phyloP scores from a whole-genome alignment of 2,113 vertebrate species.

The Uropsilus gracilis region DNA sequence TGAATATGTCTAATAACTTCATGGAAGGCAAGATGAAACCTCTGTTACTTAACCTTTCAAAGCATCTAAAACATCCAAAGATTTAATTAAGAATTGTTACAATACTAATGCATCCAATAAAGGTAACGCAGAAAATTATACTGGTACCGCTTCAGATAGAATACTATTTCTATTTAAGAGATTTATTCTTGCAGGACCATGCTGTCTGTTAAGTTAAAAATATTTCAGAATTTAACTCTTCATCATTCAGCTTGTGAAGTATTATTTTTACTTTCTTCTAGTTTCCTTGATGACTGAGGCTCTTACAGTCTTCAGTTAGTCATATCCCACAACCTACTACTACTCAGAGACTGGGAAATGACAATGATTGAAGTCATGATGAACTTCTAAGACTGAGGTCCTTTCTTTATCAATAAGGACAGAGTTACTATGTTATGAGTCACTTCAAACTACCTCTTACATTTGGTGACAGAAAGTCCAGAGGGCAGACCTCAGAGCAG shows the following conservation, averaged over 20 bases:
- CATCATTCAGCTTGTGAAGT: background rate
- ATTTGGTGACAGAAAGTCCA: slow-evolving; percentile 11
- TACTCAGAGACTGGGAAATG: slow-evolving; percentile 23
- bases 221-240: background rate
- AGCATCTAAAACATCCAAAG: slow-evolving; percentile 23
- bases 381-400: slow-evolving; percentile 18
- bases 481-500: slow-evolving; percentile 3
- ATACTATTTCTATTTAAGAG: background rate
- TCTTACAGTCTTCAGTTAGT: slow-evolving; percentile 50
- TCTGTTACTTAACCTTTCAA: background rate
- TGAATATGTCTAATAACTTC: slow-evolving; percentile 1
- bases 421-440: slow-evolving; percentile 38
- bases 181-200: background rate
- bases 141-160: background rate
- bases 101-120: background rate
- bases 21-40: background rate
- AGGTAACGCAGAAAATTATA: slow-evolving; percentile 30
- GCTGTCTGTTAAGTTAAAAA: background rate
- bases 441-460: slow-evolving; percentile 45
- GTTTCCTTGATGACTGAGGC: slow-evolving; percentile 57
- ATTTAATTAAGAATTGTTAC: slow-evolving; percentile 27
- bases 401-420: slow-evolving; percentile 53
- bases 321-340: slow-evolving; percentile 15
- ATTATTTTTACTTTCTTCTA: slow-evolving; percentile 37
- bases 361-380: slow-evolving; percentile 5